phyloP scores from a whole-genome alignment of 2,113 vertebrate species.

The Oreochromis aureus region DNA sequence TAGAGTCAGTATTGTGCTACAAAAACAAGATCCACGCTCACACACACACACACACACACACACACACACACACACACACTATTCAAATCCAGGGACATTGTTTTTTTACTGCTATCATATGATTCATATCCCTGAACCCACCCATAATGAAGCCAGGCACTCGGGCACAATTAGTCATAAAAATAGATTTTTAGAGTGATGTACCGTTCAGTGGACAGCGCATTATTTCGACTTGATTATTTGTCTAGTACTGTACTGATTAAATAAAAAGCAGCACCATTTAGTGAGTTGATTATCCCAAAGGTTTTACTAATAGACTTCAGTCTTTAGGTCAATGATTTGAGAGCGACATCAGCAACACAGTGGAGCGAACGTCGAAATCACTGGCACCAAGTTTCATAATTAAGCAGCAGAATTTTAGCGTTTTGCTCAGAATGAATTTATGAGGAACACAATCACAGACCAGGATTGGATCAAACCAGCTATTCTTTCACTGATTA shows the following conservation, averaged over 20 bases:
- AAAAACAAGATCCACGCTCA: background rate
- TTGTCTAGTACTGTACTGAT: conserved; percentile 32
- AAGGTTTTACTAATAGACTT: background rate
- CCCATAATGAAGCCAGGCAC: background rate
- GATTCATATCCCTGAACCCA: background rate
- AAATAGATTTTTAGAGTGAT: conserved; percentile 41
- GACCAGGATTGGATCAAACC: background rate
- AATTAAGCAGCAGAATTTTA: background rate
- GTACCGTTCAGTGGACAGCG: conserved; percentile 1
- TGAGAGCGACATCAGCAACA: background rate
- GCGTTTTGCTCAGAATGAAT: background rate
- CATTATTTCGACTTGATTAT: conserved; percentile 38
- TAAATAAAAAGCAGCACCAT: conserved; percentile 54
- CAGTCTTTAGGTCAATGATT: background rate
- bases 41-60: background rate
- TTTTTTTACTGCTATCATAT: background rate
- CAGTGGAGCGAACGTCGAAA: background rate
- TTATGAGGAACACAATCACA: background rate
- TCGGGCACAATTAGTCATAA: conserved; percentile 26
- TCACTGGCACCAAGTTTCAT: background rate
- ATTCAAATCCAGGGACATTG: background rate
- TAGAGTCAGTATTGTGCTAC: background rate
- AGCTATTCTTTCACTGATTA: background rate
- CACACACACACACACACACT: background rate
- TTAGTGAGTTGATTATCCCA: conserved; percentile 36